Conservation (phyloP, 2,113 vertebrate species). For the Pteronura brasiliensis region DNA sequence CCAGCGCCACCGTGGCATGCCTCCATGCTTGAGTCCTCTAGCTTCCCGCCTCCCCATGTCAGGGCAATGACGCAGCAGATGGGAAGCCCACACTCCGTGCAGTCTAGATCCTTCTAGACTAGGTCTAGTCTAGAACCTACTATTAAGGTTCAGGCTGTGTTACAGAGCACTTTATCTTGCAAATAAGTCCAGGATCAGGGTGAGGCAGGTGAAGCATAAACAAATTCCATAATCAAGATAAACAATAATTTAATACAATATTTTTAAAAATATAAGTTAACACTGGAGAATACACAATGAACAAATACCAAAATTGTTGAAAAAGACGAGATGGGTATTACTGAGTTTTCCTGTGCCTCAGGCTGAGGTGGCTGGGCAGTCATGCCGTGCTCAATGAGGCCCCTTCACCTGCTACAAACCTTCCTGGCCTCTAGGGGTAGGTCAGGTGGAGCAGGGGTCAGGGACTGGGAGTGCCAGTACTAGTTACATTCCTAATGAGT, state of each 20-base stretch:
- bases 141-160: not conserved
- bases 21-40: not conserved
- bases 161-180: not conserved
- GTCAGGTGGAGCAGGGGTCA: not conserved
- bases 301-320: not conserved
- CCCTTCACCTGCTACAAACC: not conserved
- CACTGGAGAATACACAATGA: not conserved
- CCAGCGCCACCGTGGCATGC: too few species aligned
- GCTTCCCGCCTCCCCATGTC: not conserved
- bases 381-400: not conserved
- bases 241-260: not conserved
- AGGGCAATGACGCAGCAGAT: not conserved
- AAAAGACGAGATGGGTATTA: not conserved
- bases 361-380: not conserved
- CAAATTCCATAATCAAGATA: not conserved
- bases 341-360: not conserved
- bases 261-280: not conserved
- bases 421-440: not conserved
- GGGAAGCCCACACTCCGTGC: not conserved
- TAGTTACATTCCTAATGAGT: not conserved
- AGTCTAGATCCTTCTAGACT: not conserved
- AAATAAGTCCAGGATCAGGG: not conserved
- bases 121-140: too few species aligned
- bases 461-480: not conserved
- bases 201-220: not conserved